Base-by-base conservation (phyloP, 2,888 invertebrate genomes). In the Frankliniella fusca region DNA sequence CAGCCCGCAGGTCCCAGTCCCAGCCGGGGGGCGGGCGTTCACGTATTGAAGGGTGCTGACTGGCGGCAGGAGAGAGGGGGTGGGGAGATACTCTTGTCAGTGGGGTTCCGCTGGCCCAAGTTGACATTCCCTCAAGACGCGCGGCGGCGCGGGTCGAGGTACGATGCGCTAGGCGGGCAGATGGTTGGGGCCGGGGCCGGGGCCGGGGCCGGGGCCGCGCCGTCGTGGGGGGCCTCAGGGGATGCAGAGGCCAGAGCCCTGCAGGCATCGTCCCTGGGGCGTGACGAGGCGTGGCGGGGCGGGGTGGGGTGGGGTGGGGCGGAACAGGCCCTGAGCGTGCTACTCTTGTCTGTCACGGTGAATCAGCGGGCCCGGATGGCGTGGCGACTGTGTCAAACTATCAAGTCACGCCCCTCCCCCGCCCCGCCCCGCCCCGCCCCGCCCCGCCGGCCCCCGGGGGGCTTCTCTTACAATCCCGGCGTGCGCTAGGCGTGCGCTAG, bases 91-190 rank as follows among this genome's bases (percentile, higher is more conserved):
- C 38, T 38, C 38, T 38, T 70, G 70, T 70, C 70, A 70, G 23
- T n/a, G 23, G 70, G 23, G 54, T 38, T 38, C 38, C 38, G 38
- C 11, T 8, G 18, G 70, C 70, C 70, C n/a, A 11, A n/a, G 70
- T 70, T 70, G 70, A 70, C 70, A 70, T 70, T 70, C 70, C 70
- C 70, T 70, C 70, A 70, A 70, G 70, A 61, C 61, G 70, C 23
- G 18, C 54, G 54, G 18, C 54, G 54, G 54, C 54, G 23, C 70
- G 61, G 61, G 18, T n/a, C 61, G 61, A 61, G 23, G 23, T 23
- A 27, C 27, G 70, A 27, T 12, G 12, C 12, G 27, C 70, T 0
- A 20, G 54, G 10, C 11, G 54, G 54, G 54, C 10, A 54, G 15
- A 15, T 54, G 54, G 54, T 1, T 54, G 54, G 15, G 5, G 54